phyloP scores from a whole-genome alignment of 2,113 vertebrate species.

The Neogobius melanostomus region DNA sequence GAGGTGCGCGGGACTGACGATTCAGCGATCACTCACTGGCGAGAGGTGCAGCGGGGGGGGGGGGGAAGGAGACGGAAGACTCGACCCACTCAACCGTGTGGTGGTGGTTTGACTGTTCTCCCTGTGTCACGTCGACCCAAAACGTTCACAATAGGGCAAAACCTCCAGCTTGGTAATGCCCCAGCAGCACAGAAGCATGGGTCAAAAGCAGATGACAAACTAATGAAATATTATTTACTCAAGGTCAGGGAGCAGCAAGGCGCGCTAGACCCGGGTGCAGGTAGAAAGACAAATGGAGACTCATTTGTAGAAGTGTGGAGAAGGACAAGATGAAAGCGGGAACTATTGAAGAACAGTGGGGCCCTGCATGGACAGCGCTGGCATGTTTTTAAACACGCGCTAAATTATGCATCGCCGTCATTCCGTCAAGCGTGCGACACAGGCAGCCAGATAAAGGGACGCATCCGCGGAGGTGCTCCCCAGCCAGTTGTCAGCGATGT shows the following conservation, averaged over 20 bases:
- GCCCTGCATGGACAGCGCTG: slow-evolving; percentile 53
- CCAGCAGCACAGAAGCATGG: no score
- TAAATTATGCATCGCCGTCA: slow-evolving; percentile 79
- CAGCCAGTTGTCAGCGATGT: slow-evolving; percentile 59
- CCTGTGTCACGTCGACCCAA: no score
- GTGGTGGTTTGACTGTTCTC: no score
- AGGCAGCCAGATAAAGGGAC: slow-evolving; percentile 66
- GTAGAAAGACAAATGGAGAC: slow-evolving; percentile 28
- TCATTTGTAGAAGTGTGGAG: slow-evolving; percentile 48
- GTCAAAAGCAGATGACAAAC: no score
- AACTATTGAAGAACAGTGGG: slow-evolving; percentile 48
- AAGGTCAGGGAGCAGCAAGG: no score
- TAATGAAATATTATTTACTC: no score
- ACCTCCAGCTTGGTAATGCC: no score
- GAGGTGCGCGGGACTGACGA: not conserved
- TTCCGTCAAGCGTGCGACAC: slow-evolving; percentile 71
- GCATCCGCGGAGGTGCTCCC: slow-evolving; percentile 68
- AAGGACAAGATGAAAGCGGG: slow-evolving; percentile 8
- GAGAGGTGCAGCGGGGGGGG: no score
- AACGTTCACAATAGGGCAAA: no score
- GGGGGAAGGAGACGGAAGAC: no score
- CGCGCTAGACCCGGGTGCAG: slow-evolving; percentile 16
- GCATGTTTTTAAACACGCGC: slow-evolving; percentile 54
- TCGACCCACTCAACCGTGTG: no score
- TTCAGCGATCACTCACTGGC: not conserved